Evolutionary conservation across 2,113 vertebrate species (phyloP).

Genomic region (Cettia cetti): DNA sequence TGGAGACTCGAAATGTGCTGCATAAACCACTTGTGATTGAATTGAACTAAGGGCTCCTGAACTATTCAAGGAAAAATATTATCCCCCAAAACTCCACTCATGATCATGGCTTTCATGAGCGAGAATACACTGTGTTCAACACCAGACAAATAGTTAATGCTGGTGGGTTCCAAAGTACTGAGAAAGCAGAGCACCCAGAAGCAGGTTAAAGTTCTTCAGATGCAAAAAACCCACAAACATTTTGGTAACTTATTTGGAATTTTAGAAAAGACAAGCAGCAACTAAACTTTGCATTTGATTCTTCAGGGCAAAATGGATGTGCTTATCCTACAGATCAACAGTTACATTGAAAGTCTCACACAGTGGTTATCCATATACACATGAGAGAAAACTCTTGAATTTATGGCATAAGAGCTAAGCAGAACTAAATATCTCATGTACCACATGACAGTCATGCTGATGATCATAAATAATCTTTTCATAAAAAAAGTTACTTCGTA

Average conservation of each 20-base stretch:
- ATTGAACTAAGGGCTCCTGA: neutral
- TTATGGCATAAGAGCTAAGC: neutral
- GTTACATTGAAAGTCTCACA: neutral
- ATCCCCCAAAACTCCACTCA: neutral
- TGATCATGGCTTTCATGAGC: neutral
- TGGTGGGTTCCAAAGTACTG: neutral
- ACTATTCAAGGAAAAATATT: neutral
- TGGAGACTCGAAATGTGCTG: slow-evolving; percentile 43
- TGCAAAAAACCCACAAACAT: neutral
- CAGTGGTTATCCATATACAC: neutral
- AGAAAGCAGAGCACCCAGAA: neutral
- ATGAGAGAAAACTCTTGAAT: neutral
- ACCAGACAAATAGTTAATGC: neutral
- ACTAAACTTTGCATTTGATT: neutral
- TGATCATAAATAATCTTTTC: neutral
- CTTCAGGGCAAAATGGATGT: neutral
- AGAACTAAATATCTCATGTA: neutral
- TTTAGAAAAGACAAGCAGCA: neutral
- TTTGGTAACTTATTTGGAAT: neutral
- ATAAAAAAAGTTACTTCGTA: neutral
- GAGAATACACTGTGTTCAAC: neutral
- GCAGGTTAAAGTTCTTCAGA: neutral
- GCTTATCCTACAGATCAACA: neutral
- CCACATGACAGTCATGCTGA: neutral
- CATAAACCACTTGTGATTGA: slow-evolving; percentile 36